Base-by-base conservation (phyloP, 2,113 vertebrate species). In the Lasiurus borealis region DNA sequence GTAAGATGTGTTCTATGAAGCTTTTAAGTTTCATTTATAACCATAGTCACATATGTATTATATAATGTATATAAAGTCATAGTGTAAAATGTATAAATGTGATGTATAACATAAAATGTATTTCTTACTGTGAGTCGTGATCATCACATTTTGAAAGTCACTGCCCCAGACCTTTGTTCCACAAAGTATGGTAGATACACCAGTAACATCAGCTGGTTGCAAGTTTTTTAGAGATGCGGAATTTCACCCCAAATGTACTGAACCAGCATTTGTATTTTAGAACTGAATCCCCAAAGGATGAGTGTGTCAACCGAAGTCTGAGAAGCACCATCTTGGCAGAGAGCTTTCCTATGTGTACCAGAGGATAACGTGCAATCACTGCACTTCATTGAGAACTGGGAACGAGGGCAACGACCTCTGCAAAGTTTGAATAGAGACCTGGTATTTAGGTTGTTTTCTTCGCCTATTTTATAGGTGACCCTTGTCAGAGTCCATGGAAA, bases 1-100 rank as follows among this genome's bases (percentile, higher is more conserved):
- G 25, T 77, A 92, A 88, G 62, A 87, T 34, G 69, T 76, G 48
- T 93, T 94, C 31, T 18, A 36, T 14, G n/a, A 94, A 95, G 46
- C 57, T 91, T 18, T 18, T 23, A 34, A 72, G 40, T 57, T 95
- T 95, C 2, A 68, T 80, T 88, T 88, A 46, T 57, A 64, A 25
- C 23, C 27, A 77, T 82, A 80, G 12, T 50, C 21, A 86, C 34
- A 88, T 5, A 78, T 14, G 40, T 54, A 59, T 89, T 76, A 71
- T 44, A 78, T 36, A 5, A 19, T 29, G 4, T 23, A 23, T 68
- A 57, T 57, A 54, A 46, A 91, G 16, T 71, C 84, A 85, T 29
- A 5, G 9, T 36, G 52, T 82, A 75, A 81, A 64, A 52, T 68
- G 3, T 50, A 46, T 86, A 77, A 71, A 64, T 88, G 54, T 52